These are phyloP conservation scores for Orestias chungarensis DNA, from an alignment of 2,797 vertebrate species.

Conservation along the genomic window DNA sequence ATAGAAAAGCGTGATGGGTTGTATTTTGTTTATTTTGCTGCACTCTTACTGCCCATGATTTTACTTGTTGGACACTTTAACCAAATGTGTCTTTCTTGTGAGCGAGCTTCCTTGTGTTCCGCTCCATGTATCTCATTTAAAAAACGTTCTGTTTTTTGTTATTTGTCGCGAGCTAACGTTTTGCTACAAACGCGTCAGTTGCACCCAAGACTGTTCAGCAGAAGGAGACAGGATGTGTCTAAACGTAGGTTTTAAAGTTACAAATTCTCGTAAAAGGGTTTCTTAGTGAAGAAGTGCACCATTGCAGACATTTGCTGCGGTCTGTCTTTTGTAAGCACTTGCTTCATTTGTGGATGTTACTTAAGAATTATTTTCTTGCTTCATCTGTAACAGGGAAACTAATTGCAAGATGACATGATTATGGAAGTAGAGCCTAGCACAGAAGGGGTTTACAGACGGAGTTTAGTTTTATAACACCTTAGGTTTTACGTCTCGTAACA, in stretches of 20 bases:
- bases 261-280: background rate
- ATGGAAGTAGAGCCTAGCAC: constrained; percentile 11
- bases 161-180: background rate
- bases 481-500: background rate
- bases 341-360: constrained; percentile 28
- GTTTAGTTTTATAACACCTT: background rate
- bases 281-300: background rate
- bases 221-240: background rate
- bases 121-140: background rate
- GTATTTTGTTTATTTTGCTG: too few species aligned
- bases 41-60: background rate
- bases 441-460: background rate
- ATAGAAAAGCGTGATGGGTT: too few species aligned
- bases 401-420: constrained; percentile 17
- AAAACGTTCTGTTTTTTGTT: too few species aligned
- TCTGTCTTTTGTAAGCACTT: constrained; percentile 55
- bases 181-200: background rate
- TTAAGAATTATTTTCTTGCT: constrained; percentile 17
- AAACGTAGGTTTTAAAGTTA: background rate
- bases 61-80: background rate
- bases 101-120: background rate
- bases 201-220: background rate
- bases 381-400: background rate
- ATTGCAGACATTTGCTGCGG: constrained; percentile 13
- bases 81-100: background rate